Evolutionary conservation across 2,888 invertebrate genomes (phyloP).

Genomic region (Andricus curvator): DNA sequence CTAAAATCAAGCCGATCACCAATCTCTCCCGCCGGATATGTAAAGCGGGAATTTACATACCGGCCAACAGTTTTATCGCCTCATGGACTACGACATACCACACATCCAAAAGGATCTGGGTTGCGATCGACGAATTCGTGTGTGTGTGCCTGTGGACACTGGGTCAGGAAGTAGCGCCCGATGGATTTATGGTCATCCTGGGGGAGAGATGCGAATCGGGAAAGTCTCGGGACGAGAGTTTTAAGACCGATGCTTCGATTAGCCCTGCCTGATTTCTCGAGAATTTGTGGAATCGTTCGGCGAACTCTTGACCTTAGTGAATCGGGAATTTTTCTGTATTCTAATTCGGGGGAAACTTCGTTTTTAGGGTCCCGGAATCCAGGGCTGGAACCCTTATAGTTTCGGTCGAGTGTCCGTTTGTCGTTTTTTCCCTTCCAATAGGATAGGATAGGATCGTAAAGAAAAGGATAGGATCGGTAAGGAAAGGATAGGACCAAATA

Average conservation of each 20-base stretch:
- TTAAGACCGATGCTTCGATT: conserved; percentile 24
- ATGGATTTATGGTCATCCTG: conserved; percentile 72
- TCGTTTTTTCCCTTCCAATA: no score
- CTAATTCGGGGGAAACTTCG: not conserved
- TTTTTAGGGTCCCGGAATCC: no score
- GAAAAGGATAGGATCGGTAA: no score
- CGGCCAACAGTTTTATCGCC: conserved; percentile 53
- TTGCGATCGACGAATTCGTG: conserved; percentile 45
- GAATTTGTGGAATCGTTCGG: conserved; percentile 9
- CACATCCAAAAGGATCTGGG: conserved; percentile 56
- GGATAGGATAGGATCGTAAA: no score
- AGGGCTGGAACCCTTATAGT: no score
- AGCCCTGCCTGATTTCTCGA: conserved; percentile 24
- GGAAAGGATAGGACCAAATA: no score
- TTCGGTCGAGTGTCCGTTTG: no score
- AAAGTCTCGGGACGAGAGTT: conserved; percentile 41
- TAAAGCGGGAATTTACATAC: conserved; percentile 56
- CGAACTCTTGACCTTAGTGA: conserved; percentile 11
- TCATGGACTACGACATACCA: conserved; percentile 1
- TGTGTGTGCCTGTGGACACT: conserved; percentile 53
- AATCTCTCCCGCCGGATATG: conserved; percentile 56
- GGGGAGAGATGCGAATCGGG: conserved; percentile 65
- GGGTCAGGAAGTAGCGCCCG: conserved; percentile 61
- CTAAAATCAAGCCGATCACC: conserved; percentile 52
- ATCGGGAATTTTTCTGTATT: not conserved